A percentile compares a stretch with the other conserved stretches of the same genome.
These are phyloP conservation scores for Myrmophylax atrothorax DNA, from an alignment of 2,113 vertebrate species.

Conservation along the genomic window DNA sequence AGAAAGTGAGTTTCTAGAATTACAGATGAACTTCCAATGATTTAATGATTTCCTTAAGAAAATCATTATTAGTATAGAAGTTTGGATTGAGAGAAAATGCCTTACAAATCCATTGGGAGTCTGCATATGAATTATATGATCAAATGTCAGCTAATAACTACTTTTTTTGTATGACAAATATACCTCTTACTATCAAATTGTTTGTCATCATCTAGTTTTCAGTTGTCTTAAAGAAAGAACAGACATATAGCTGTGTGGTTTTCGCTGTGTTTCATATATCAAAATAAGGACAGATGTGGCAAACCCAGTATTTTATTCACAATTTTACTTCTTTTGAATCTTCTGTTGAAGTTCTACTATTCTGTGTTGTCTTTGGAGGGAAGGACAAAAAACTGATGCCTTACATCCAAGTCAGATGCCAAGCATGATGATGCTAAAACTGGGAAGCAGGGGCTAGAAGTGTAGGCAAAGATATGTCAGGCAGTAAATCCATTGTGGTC, in stretches of 20 bases:
- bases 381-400: background rate
- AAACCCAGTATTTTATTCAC: background rate
- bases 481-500: background rate
- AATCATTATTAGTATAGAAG: background rate
- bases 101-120: background rate
- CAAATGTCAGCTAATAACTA: background rate
- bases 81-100: background rate
- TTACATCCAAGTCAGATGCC: background rate
- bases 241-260: background rate
- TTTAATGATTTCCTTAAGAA: background rate
- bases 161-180: background rate
- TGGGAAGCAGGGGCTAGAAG: accelerated
- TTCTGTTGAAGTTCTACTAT: background rate
- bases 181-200: background rate
- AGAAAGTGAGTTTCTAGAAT: background rate
- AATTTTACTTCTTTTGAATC: background rate
- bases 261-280: background rate
- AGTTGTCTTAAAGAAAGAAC: background rate
- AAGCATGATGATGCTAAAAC: accelerated
- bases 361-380: background rate
- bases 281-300: background rate
- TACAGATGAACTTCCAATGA: background rate
- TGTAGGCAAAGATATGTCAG: background rate
- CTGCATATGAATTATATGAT: background rate
- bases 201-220: background rate